Base-by-base conservation (phyloP, 1,140 invertebrate species). In the Parapsyche elsis region DNA sequence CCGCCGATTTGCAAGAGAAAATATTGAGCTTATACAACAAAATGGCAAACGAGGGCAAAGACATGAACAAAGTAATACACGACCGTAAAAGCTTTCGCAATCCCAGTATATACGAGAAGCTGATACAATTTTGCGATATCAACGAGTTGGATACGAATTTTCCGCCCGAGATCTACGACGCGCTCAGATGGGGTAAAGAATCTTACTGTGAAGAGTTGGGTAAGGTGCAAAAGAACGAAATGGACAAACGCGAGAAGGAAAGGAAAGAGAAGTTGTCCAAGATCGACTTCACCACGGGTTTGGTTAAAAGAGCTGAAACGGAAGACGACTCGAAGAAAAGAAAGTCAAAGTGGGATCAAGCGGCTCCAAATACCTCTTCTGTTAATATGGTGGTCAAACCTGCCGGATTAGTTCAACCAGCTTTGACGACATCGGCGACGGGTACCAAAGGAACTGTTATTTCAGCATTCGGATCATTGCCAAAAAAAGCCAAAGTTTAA, bases 61-160 rank as follows among this genome's bases (percentile, higher is more conserved):
- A 98, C 86, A 95, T 98, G 93, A 98, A 98, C 88, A 91, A 91
- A 79, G 89, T 94, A 2, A 98, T 99, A 79, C 96, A 98, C 86
- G 92, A 94, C 78, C 92, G 94, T 81, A 99, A 98, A 88, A 94
- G 95, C 85, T 98, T 98, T 85, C 91, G 97, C 74, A 99, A 99
- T 90, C 97, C 97, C 46, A 97, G 96, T 85, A 99, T 99, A 86
- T 99, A 99, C 89, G 97, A 98, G 86, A 99, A 98, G 87, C 88
- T 99, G 0, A 97, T 99, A 84, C 94, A 96, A 81, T 97, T 94
- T 89, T 97, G 96, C 90, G 93, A 93, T 83, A 97, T 99, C 70
- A 97, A 99, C 89, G 97, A 98, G 89, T 90, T 98, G 84, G 97
- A 97, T 83, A 98, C 97, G 16, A 98, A 98, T 89, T 99, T 97